phyloP scores from a whole-genome alignment of 2,888 invertebrate species.

The Selenia dentaria region DNA sequence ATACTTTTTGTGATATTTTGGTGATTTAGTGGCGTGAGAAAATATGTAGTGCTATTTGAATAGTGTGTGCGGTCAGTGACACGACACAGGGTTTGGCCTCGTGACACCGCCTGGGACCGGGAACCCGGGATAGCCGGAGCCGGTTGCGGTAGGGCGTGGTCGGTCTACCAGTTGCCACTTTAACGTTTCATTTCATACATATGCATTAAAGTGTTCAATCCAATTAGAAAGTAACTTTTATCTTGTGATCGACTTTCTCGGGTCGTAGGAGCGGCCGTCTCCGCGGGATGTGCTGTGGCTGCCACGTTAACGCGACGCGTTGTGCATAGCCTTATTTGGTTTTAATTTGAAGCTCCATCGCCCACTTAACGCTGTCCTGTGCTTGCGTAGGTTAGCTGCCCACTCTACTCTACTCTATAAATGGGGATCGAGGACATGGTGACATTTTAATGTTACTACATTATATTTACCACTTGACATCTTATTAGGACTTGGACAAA shows the following conservation, averaged over 20 bases:
- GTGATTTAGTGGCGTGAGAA: constrained; percentile 52
- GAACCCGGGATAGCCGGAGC: constrained; percentile 55
- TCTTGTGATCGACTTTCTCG: constrained; percentile 60
- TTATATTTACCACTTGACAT: no score
- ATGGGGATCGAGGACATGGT: constrained; percentile 41
- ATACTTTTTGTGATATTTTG: constrained; percentile 45
- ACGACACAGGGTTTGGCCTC: constrained; percentile 57
- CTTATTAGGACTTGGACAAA: no score
- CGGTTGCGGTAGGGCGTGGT: constrained; percentile 85
- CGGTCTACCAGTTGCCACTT: constrained; percentile 34
- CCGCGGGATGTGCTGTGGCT: constrained; percentile 52
- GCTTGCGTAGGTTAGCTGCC: constrained; percentile 62
- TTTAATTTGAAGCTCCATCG: constrained; percentile 60
- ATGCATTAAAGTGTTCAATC: constrained; percentile 38
- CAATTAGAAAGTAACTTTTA: constrained; percentile 59
- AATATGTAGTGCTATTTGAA: constrained; percentile 52
- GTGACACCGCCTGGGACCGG: constrained; percentile 52
- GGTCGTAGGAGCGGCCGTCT: constrained; percentile 48
- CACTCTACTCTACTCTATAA: constrained; percentile 48
- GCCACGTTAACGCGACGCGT: constrained; percentile 66
- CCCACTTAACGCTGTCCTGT: constrained; percentile 59
- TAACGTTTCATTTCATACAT: constrained; percentile 22
- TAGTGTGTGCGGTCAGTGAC: constrained; percentile 78
- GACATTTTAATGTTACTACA: constrained; percentile 1
- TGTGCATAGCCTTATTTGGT: constrained; percentile 71